Evolutionary conservation across 2,888 invertebrate species (phyloP), one percentile per base, ranked within the genome.

Genomic region (Cryptocephalus moraei): DNA sequence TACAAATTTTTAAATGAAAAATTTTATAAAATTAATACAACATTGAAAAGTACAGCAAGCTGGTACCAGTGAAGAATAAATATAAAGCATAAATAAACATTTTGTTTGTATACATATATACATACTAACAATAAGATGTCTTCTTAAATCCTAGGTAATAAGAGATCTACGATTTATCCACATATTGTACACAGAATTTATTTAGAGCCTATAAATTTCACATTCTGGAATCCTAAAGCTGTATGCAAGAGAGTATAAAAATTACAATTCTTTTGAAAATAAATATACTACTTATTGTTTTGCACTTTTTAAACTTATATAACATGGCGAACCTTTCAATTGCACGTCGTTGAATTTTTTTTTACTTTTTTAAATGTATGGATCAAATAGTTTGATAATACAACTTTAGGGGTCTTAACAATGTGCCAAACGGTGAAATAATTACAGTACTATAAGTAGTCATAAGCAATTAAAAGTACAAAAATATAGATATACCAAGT

Each of bases 161-260:
- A 57, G 61, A 61, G 59, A 64, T 67, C 66, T 69, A 68, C 65
- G 62, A 63, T 70, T 69, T 70, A 70, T 70, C 70, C 69, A 70
- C 70, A 69, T 69, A 69, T 68, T 64, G 64, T 70, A 70, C 69
- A 70, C 65, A 64, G 67, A 69, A 67, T 64, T 64, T 64, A 62
- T 64, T 64, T 66, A 66, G 65, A 66, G 65, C 64, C 66, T 66
- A 54, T 54, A 54, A 52, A 43, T 52, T 55, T 55, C 53, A 54
- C 52, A 52, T 50, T 43, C 51, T 46, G 45, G 46, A 51, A 41
- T 50, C 54, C 56, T 56, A 55, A 56, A 56, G 56, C 56, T 52
- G 56, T 56, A 53, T 48, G 50, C 40, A 53, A 48, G 44, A 40
- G 11, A 40, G 46, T 51, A 47, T 49, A 51, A 53, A 53, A 52